Base-by-base conservation (phyloP, 2,888 invertebrate species). In the Spisula subtruncata region DNA sequence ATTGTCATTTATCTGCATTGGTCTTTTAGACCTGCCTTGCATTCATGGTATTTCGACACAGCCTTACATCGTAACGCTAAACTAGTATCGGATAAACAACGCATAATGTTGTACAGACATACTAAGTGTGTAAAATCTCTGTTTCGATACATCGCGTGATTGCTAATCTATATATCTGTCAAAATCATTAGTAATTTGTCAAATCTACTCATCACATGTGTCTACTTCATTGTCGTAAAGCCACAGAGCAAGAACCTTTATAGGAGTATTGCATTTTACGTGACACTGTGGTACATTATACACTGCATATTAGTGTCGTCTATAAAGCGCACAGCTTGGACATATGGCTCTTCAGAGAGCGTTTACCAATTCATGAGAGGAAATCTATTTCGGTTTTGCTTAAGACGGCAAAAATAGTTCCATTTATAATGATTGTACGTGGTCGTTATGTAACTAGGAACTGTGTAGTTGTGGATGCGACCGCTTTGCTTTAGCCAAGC, bases 141-240 rank as follows among this genome's bases (percentile, higher is more conserved):
- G 60, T 60, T 20, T n/a, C 60, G n/a, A 60, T 60, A 60, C 8
- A 20, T n/a, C 60, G 6, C n/a, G 60, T 60, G 2, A 60, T n/a
- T n/a, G 60, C 60, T 60, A 60, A 60, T 60, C 60, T 20, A 60
- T 60, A 60, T 20, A n/a, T 0, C 20, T n/a, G 60, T n/a, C 60
- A 20, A n/a, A n/a, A 60, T 20, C 60, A 60, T 60, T 60, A n/a
- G 60, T n/a, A 60, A 20, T n/a, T 60, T 60, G 60, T 60, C 60
- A 60, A 60, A 6, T n/a, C n/a, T n/a, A 60, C 60, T 60, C 5
- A 8, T 48, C n/a, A n/a, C 14, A 8, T n/a, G n/a, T 6, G 60
- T 60, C 60, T 60, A n/a, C 20, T 60, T 60, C 60, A 4, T 60
- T 60, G 60, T 60, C 60, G 12, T 60, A 60, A 60, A 60, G n/a